A percentile compares a stretch with the other conserved stretches of the same genome.
Conservation (phyloP, 2,888 invertebrate species). For the Plutella xylostella region DNA sequence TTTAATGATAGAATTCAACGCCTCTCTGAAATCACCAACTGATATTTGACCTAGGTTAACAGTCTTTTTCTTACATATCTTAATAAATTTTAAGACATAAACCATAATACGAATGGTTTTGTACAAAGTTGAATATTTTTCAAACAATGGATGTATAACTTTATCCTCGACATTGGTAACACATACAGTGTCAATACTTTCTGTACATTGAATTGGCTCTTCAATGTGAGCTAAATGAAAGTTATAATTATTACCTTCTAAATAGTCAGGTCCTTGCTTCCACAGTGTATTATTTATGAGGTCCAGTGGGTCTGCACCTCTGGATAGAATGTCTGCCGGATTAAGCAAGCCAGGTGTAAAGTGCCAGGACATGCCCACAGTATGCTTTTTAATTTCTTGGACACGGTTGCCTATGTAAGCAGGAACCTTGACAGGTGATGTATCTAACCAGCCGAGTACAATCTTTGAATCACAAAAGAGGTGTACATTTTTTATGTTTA, state of each 20-base stretch:
- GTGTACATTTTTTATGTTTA: background rate
- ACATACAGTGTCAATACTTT: no score
- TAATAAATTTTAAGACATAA: background rate
- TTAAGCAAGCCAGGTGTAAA: slow-evolving; percentile 5
- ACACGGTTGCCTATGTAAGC: slow-evolving; percentile 4
- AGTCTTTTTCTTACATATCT: background rate
- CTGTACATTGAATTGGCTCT: no score
- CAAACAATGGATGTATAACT: slow-evolving; percentile 2
- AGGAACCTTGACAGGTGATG: slow-evolving; percentile 1
- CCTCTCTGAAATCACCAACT: background rate
- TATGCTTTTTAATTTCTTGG: background rate
- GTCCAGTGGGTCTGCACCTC: slow-evolving; percentile 6
- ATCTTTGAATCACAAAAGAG: background rate
- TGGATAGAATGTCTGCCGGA: background rate
- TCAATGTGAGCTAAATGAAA: no score
- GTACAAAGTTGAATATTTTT: background rate
- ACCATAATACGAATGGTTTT: background rate
- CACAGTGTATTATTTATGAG: background rate
- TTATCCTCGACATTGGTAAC: background rate
- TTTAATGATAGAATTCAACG: background rate
- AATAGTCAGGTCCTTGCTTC: background rate
- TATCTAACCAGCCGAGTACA: background rate
- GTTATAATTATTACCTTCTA: background rate
- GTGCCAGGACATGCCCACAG: background rate
- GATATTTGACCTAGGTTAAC: background rate